A percentile compares a stretch with the other conserved stretches of the same genome.
Conservation (phyloP, 1,140 invertebrate genomes). For the Manduca sexta region DNA sequence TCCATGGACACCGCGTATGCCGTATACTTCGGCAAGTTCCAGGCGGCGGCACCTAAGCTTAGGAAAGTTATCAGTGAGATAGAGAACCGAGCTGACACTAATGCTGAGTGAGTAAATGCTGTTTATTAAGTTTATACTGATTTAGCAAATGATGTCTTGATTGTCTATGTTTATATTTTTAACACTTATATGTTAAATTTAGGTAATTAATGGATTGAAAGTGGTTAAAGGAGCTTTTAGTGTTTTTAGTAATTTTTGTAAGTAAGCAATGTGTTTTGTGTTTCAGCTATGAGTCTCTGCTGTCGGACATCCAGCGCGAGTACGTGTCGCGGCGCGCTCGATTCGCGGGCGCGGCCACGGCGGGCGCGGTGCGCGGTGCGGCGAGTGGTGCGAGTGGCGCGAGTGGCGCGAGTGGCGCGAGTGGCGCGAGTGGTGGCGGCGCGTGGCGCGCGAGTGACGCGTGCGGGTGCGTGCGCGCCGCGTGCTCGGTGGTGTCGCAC, state of each 20-base stretch:
- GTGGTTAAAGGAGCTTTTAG: no score
- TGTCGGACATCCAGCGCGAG: slow-evolving; percentile 88
- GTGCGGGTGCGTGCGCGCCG: slow-evolving; percentile 90
- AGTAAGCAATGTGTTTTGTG: no score
- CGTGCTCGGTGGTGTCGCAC: slow-evolving; percentile 92
- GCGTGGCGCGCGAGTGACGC: slow-evolving; percentile 88
- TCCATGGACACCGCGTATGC: slow-evolving; percentile 87
- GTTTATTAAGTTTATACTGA: no score
- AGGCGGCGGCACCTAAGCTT: slow-evolving; percentile 88
- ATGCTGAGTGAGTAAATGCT: slow-evolving; percentile 79
- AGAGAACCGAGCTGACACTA: slow-evolving; percentile 82
- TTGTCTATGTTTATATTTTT: no score
- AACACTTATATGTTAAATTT: no score
- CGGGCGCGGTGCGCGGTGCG: slow-evolving; percentile 83
- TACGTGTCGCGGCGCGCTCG: slow-evolving; percentile 86
- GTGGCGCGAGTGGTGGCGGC: no score
- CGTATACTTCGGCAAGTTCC: slow-evolving; percentile 95
- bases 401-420: no score
- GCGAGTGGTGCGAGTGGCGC: slow-evolving; percentile 73
- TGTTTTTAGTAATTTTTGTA: no score
- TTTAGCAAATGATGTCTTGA: no score
- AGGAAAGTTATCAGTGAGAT: slow-evolving; percentile 87
- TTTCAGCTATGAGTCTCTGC: slow-evolving; percentile 80
- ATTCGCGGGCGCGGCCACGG: slow-evolving; percentile 84
- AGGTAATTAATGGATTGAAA: no score